phyloP scores from a whole-genome alignment of 2,888 invertebrate species.

The Punctoribates punctum region DNA sequence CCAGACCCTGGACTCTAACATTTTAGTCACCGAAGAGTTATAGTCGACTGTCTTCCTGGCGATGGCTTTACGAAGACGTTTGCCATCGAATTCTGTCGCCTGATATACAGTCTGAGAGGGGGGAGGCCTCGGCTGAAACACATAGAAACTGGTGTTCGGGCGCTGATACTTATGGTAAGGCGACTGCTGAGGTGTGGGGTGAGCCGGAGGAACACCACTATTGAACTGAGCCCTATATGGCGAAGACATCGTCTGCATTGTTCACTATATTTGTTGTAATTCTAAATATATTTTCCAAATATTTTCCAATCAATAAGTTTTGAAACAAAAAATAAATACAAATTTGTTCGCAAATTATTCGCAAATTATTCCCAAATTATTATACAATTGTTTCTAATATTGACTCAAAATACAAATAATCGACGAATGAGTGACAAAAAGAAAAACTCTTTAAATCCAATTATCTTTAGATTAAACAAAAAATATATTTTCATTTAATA shows the following conservation, averaged over 20 bases:
- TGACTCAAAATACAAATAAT: no score
- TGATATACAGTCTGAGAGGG: conserved; percentile 40
- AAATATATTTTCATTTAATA: no score
- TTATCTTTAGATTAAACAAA: no score
- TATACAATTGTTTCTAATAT: no score
- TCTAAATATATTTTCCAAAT: background rate
- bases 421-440: no score
- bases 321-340: conserved; percentile 1
- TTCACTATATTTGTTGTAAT: background rate
- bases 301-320: background rate
- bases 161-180: conserved; percentile 3
- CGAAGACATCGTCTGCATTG: conserved; percentile 14
- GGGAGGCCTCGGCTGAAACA: conserved; percentile 44
- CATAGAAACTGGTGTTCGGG: conserved; percentile 41
- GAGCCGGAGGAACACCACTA: background rate
- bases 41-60: conserved; percentile 98
- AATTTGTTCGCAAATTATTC: no score
- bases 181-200: background rate
- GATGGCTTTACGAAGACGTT: conserved; percentile 88
- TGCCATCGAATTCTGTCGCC: conserved; percentile 79
- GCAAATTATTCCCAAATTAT: no score
- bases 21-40: conserved; percentile 88
- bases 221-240: conserved; percentile 26
- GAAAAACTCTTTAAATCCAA: no score
- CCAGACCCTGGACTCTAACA: conserved; percentile 85